These are phyloP conservation scores for Sialis lutaria DNA, from an alignment of 2,888 invertebrate species.

Conservation along the genomic window DNA sequence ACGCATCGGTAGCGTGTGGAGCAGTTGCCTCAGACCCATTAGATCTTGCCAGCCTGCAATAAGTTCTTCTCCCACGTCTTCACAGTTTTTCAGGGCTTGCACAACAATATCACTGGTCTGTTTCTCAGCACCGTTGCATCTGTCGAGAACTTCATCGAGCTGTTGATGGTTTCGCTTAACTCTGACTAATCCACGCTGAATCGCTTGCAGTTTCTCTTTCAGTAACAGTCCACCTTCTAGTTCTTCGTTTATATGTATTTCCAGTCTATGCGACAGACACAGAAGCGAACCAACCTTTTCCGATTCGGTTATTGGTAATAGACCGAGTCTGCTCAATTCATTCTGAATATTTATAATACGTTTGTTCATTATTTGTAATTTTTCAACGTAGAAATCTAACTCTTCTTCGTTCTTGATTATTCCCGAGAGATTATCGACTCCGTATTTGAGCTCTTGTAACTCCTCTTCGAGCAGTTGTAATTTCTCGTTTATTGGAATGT, in stretches of 20 bases:
- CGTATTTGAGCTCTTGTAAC: slow-evolving; percentile 50
- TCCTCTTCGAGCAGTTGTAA: slow-evolving; percentile 58
- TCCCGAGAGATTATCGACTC: slow-evolving; percentile 54
- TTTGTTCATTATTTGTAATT: slow-evolving; percentile 57
- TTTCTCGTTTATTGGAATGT: slow-evolving; percentile 57
- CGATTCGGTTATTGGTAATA: slow-evolving; percentile 55
- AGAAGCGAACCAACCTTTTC: slow-evolving; percentile 59
- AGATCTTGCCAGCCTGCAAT: slow-evolving; percentile 61
- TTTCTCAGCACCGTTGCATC: slow-evolving; percentile 55
- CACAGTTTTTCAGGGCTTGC: slow-evolving; percentile 55
- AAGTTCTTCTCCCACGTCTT: slow-evolving; percentile 50
- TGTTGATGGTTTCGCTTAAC: slow-evolving; percentile 51
- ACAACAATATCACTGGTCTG: slow-evolving; percentile 62
- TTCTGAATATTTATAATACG: slow-evolving; percentile 65
- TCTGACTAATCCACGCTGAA: slow-evolving; percentile 51
- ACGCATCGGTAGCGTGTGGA: slow-evolving; percentile 62
- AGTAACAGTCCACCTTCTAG: slow-evolving; percentile 54
- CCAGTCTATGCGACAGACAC: slow-evolving; percentile 50
- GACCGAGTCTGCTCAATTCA: slow-evolving; percentile 56
- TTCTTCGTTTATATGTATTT: slow-evolving; percentile 58
- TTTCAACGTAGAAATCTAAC: slow-evolving; percentile 60
- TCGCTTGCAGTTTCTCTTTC: slow-evolving; percentile 55
- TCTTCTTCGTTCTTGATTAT: slow-evolving; percentile 73
- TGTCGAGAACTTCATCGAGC: slow-evolving; percentile 38
- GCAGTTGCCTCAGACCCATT: slow-evolving; percentile 51